These are phyloP conservation scores for Tetanocera ferruginea DNA, from an alignment of 2,888 invertebrate genomes.

Conservation along the genomic window DNA sequence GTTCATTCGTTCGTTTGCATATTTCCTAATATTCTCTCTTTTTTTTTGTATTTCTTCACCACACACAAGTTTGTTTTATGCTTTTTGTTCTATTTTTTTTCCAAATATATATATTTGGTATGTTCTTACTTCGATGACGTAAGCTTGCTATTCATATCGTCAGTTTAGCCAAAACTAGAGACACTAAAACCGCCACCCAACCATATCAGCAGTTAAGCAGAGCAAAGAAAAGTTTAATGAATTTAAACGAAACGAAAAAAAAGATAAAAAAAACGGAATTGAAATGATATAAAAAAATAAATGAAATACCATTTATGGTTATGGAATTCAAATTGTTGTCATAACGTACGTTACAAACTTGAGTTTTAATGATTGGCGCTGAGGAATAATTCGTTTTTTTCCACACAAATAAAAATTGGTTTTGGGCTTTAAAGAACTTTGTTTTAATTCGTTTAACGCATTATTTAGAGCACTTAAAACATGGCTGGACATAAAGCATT, in stretches of 20 bases:
- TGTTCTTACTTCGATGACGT: conserved; percentile 33
- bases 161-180: conserved; percentile 24
- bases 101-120: not conserved
- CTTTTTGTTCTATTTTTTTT: not conserved
- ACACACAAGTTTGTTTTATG: not conserved
- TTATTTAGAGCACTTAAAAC: too few relatives aligned
- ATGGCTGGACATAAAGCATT: too few relatives aligned
- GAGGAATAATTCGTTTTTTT: too few relatives aligned
- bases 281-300: not conserved
- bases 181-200: conserved; percentile 18
- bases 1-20: not conserved
- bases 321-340: conserved; percentile 6
- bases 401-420: not conserved
- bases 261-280: not conserved
- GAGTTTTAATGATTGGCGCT: not conserved
- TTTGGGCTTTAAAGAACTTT: not conserved
- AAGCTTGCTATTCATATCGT: conserved; percentile 18
- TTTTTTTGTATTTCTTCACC: not conserved
- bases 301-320: conserved; percentile 17
- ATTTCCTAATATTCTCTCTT: not conserved
- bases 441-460: too few relatives aligned
- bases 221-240: not conserved
- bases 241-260: not conserved
- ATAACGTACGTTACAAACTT: not conserved
- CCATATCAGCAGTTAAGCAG: conserved; percentile 22